Evolutionary conservation across 2,888 invertebrate genomes (phyloP), one percentile per base, ranked within the genome.

Genomic region (Agrochola macilenta): DNA sequence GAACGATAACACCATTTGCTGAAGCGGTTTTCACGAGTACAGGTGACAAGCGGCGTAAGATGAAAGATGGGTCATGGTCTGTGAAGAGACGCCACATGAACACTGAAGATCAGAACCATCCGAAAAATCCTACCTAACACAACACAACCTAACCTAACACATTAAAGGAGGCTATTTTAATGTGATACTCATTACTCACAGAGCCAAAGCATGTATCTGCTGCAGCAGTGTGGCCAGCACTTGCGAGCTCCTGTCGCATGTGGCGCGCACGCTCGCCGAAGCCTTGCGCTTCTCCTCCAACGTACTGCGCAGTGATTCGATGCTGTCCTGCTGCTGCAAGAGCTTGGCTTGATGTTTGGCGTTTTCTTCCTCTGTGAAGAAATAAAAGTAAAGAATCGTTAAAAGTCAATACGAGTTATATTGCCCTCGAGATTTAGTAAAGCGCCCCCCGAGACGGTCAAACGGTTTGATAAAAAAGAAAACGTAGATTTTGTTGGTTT

Each of bases 271-370:
- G 39, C 93, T 87, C 3, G 90, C 94, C 58, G 95, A 96, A 74
- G 96, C 95, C 23, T 91, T 89, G 1, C 94, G 96, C 64, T 97
- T 95, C 77, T 96, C 94, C 54, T 97, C 96, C 66, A 98, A 92
- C 26, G 97, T 95, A 0, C 89, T 89, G 35, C 95, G 94, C 11
- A 98, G 94, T 1, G 95, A 94, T 65, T 97, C 97, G 7, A 98
- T 92, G 61, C 97, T 97, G 84, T 97, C 97, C 69, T 97, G 96
- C 84, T 98, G 98, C 86, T 97, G 96, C 83, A 95, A 93, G 1
- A 97, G 95, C 86, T 97, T 96, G 11, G 97, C 96, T 85, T 97
- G 97, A 87, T 97, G 97, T 70, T 97, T 94, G 0, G 95, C 96
- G 79, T 97, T 96, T 87, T 98, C 97, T 61, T 97, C 97, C 70